These are phyloP conservation scores for Rhinogobius similis DNA, from an alignment of 2,113 vertebrate genomes.

Conservation along the genomic window DNA sequence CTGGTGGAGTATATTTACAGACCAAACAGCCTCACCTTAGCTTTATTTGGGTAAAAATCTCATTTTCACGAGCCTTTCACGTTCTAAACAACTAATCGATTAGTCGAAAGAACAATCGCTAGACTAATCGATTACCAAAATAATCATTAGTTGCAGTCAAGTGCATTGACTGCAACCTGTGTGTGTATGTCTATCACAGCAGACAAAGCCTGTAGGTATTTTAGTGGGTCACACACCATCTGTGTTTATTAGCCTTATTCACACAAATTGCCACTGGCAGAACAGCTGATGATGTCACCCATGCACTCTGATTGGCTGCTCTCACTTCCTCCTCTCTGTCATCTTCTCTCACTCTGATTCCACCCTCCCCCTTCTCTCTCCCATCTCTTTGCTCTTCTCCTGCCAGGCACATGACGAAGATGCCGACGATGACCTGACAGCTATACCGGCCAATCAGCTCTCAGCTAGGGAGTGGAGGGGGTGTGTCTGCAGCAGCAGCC, in stretches of 20 bases:
- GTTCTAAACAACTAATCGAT: no score
- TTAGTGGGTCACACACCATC: constrained; percentile 10
- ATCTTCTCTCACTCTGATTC: not conserved
- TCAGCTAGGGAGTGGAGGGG: constrained; percentile 68
- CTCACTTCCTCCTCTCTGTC: constrained; percentile 23
- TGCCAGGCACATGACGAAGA: constrained; percentile 76
- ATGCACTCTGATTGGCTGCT: constrained; percentile 59
- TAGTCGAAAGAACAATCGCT: no score
- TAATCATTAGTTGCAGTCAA: no score
- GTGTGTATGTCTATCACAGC: constrained; percentile 22
- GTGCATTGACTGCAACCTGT: no score
- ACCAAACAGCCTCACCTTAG: no score
- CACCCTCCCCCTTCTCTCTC: constrained; percentile 35
- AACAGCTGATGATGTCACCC: constrained; percentile 68
- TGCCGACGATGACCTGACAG: constrained; percentile 78
- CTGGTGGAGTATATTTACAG: no score
- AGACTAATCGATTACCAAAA: no score
- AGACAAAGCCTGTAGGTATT: constrained; percentile 28
- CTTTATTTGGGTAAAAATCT: no score
- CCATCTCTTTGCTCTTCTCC: constrained; percentile 39
- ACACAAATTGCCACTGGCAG: constrained; percentile 52
- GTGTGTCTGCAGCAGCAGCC: constrained; percentile 81
- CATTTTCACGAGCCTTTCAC: no score
- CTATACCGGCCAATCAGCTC: constrained; percentile 69
- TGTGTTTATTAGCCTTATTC: constrained; percentile 48